Percentiles rank a stretch among this genome's conserved stretches.
phyloP scores from a whole-genome alignment of 2,888 invertebrate species.

The Atrina japonica region DNA sequence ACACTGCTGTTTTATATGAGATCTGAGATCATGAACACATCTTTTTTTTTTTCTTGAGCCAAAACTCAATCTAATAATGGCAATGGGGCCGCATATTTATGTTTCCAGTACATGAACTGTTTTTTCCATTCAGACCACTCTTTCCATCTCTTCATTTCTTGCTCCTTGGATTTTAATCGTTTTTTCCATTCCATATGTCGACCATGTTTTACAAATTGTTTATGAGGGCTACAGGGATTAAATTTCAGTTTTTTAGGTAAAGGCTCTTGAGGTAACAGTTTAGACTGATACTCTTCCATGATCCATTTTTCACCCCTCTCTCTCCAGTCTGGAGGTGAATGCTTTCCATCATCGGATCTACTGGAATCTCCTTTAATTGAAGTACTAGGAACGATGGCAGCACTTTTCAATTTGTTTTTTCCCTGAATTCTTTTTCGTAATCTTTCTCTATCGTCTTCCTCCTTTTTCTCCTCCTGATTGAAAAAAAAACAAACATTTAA shows the following conservation, averaged over 20 bases:
- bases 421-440: constrained; percentile 74
- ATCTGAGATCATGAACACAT: no score
- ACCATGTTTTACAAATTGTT: background rate
- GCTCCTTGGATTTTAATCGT: constrained; percentile 5
- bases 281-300: constrained; percentile 20
- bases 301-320: constrained; percentile 28
- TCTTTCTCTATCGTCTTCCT: constrained; percentile 75
- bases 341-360: background rate
- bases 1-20: no score
- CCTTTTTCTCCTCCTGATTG: constrained; percentile 68
- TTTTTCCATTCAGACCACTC: constrained; percentile 32
- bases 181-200: constrained; percentile 27
- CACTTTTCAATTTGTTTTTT: constrained; percentile 74
- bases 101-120: constrained; percentile 29
- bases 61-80: no score
- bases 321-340: constrained; percentile 19
- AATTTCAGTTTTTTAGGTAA: constrained; percentile 9
- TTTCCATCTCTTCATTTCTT: constrained; percentile 24
- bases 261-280: constrained; percentile 11
- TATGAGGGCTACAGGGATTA: background rate
- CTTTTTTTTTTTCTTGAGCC: no score
- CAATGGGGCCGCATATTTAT: constrained; percentile 14
- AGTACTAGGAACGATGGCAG: constrained; percentile 68
- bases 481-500: background rate
- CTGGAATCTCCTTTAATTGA: background rate